Conservation (phyloP, 2,888 invertebrate species). For the Lymantria dispar region DNA sequence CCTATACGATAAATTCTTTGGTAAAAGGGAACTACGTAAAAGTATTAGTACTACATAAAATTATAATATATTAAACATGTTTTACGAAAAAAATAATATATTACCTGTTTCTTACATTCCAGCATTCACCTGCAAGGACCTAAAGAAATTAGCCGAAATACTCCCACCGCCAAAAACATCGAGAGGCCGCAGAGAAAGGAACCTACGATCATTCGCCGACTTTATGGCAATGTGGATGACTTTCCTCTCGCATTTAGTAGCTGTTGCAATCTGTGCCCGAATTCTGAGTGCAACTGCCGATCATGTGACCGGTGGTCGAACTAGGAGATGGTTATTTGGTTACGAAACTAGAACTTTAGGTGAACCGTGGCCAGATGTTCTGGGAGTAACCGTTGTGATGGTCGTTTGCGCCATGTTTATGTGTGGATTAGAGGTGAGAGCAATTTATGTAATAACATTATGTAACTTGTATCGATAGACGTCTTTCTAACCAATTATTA, state of each 20-base stretch:
- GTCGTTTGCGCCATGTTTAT: constrained; percentile 84
- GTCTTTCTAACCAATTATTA: constrained; percentile 3
- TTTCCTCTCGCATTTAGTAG: constrained; percentile 81
- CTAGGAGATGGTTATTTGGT: constrained; percentile 83
- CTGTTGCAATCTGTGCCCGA: constrained; percentile 84
- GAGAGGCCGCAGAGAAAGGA: constrained; percentile 67
- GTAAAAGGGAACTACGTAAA: no score
- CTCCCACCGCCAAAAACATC: constrained; percentile 64
- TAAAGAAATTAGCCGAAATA: constrained; percentile 64
- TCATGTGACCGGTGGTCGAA: constrained; percentile 82
- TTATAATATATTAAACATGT: no score
- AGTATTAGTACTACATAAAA: no score
- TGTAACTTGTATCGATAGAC: constrained; percentile 18
- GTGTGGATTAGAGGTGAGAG: constrained; percentile 83
- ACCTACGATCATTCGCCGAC: constrained; percentile 76
- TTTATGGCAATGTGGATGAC: constrained; percentile 84
- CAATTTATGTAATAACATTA: constrained; percentile 9
- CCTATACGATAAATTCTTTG: no score
- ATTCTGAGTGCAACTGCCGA: constrained; percentile 84
- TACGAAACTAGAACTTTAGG: constrained; percentile 81
- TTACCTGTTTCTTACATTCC: constrained; percentile 22
- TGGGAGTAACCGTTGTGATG: constrained; percentile 83
- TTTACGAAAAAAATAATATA: background rate
- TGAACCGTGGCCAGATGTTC: constrained; percentile 85
- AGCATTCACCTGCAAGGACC: constrained; percentile 70